These are phyloP conservation scores for Sweltsa coloradensis DNA, from an alignment of 1,140 invertebrate genomes.

Conservation along the genomic window DNA sequence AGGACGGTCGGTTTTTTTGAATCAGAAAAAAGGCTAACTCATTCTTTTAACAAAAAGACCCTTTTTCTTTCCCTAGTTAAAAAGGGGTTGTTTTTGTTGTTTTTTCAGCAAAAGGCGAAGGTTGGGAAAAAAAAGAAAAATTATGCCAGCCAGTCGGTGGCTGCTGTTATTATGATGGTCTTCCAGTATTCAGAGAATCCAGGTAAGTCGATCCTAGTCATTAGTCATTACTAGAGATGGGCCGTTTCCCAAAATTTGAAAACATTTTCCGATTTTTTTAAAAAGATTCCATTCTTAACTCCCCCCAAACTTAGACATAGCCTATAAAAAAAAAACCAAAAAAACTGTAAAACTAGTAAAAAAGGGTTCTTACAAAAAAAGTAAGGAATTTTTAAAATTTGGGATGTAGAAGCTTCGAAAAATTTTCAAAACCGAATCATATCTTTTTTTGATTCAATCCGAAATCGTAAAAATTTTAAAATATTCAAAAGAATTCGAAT, in stretches of 20 bases:
- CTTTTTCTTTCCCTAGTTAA: background rate
- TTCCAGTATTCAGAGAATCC: slow-evolving; percentile 91
- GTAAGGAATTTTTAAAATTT: too few species aligned
- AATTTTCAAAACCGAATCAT: too few species aligned
- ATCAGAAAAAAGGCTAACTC: background rate
- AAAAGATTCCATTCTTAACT: too few species aligned
- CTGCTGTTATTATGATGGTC: slow-evolving; percentile 93
- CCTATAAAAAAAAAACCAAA: too few species aligned
- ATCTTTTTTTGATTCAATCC: too few species aligned
- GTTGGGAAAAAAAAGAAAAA: slow-evolving; percentile 60
- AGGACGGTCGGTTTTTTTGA: background rate
- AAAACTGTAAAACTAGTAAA: too few species aligned
- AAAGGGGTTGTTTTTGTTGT: slow-evolving; percentile 11
- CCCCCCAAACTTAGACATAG: too few species aligned
- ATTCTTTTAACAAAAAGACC: background rate
- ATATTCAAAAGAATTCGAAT: too few species aligned
- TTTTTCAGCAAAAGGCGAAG: slow-evolving; percentile 43
- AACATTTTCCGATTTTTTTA: slow-evolving; percentile 11
- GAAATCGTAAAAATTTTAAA: too few species aligned
- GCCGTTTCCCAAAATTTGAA: background rate
- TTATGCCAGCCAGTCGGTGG: slow-evolving; percentile 82
- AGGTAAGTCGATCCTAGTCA: slow-evolving; percentile 49
- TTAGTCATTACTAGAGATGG: background rate
- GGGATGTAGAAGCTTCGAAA: too few species aligned
- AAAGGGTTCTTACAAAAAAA: too few species aligned